Evolutionary conservation across 2,888 invertebrate species (phyloP), one percentile per base, ranked within the genome.

Genomic region (Spisula subtruncata): DNA sequence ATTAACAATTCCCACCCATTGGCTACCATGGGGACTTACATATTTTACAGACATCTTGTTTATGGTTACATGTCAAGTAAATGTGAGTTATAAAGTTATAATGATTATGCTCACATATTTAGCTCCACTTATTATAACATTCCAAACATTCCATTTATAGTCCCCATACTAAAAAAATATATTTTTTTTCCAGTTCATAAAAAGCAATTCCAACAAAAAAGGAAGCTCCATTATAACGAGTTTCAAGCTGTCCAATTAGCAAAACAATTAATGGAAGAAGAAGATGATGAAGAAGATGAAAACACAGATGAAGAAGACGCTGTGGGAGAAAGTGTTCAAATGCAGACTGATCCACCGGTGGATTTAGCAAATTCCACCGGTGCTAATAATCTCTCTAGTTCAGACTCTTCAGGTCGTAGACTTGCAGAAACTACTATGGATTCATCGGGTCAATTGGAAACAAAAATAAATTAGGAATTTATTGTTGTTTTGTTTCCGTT

Each of bases 181-280:
- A 25, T 6, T 0, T 66, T 66, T 8, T 84, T 96, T 96, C 66
- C 95, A 98, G 98, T 97, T 94, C 98, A 98, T 95, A 93, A 98
- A 95, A 97, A 98, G 95, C 98, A 98, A 91, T 99, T 99, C 96
- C 99, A 99, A 97, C 98, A 98, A 94, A 99, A 99, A 96, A 97
- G 99, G 92, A 99, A 99, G 97, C 98, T 98, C 95, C 99, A 99
- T 96, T 99, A 99, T 97, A 99, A 99, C 97, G 99, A 99, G 97
- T 99, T 98, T 97, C 98, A 99, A 97, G 99, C 99, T 0, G 98
- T 99, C 12, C 98, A 99, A 97, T 97, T 99, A 96, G 99, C 99
- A 41, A 97, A 99, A 94, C 98, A 99, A 97, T 97, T 99, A 93
- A 98, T 99, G 97, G 98, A 98, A 93, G 98, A 99, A 96, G 99